phyloP scores from a whole-genome alignment of 2,888 invertebrate genomes.

The Dione juno region DNA sequence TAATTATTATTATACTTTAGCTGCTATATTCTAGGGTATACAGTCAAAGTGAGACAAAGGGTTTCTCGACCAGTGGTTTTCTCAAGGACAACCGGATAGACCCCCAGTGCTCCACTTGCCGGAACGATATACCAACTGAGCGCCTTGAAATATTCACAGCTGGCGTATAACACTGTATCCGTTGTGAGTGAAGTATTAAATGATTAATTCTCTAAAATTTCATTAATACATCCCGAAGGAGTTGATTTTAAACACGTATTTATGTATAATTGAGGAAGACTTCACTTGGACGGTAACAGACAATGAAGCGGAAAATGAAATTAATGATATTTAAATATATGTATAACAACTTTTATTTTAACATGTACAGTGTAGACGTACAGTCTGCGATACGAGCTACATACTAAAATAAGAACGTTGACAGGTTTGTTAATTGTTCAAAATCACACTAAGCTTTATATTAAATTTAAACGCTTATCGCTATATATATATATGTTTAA shows the following conservation, averaged over 20 bases:
- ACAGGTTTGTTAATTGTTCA: too few relatives aligned
- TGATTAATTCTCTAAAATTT: not conserved
- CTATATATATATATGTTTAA: too few relatives aligned
- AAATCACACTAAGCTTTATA: too few relatives aligned
- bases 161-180: not conserved
- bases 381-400: too few relatives aligned
- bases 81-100: conserved; percentile 31
- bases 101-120: not conserved
- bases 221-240: not conserved
- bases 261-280: conserved; percentile 14
- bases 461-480: too few relatives aligned
- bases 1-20: not conserved
- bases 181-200: not conserved
- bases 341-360: too few relatives aligned
- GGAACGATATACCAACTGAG: not conserved
- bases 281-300: not conserved
- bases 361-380: too few relatives aligned
- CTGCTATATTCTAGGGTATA: not conserved
- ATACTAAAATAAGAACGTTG: too few relatives aligned
- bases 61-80: conserved; percentile 9
- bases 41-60: not conserved
- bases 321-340: not conserved
- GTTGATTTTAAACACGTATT: not conserved
- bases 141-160: conserved; percentile 19
- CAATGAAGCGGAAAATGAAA: not conserved